Evolutionary conservation across 1,140 invertebrate genomes (phyloP), one percentile per base, ranked within the genome.

Genomic region (Sycophila sp.): DNA sequence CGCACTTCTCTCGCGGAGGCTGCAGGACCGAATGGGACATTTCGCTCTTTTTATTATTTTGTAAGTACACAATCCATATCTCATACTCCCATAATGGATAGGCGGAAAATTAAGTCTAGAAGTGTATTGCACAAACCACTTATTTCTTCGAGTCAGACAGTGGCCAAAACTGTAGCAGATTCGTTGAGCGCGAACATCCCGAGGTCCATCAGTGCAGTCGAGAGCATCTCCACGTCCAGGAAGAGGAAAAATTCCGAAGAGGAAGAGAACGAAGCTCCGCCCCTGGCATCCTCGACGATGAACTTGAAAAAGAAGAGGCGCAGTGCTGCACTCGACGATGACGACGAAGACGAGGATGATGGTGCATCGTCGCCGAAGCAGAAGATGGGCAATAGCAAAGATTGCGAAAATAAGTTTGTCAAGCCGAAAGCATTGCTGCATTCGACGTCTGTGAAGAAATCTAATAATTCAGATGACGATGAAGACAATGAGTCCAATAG

Each of bases 171-270:
- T 40, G 24, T 15, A 30, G 2, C 40, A 15, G 17, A 22, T 28
- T 56, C 58, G 6, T 22, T 15, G 5, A 40, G 36, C 2, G 56
- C 56, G 15, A 32, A 15, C 22, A 40, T 59, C 8, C 2, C 5
- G 15, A 55, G 60, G 7, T 70, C 68, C 11, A 32, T 58, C 5
- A 65, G 62, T 42, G 32, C 28, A 3, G 36, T 30, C 17, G 59
- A 24, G 4, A 38, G 11, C 28, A 11, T 8, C 28, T 22, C 28
- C 0, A 11, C 22, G 2, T 42, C 62, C 22, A 51, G 69, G 0
- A 71, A 71, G 22, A 49, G 69, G 13, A 71, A 65, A 59, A 71
- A 51, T 59, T 71, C 62, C 0, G 42, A 58, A 15, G 59, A 45
- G 11, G 28, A 38, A 19, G 42, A 56, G 4, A 17, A 49, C 17